phyloP scores from a whole-genome alignment of 2,888 invertebrate species.

The Spodoptera exigua region DNA sequence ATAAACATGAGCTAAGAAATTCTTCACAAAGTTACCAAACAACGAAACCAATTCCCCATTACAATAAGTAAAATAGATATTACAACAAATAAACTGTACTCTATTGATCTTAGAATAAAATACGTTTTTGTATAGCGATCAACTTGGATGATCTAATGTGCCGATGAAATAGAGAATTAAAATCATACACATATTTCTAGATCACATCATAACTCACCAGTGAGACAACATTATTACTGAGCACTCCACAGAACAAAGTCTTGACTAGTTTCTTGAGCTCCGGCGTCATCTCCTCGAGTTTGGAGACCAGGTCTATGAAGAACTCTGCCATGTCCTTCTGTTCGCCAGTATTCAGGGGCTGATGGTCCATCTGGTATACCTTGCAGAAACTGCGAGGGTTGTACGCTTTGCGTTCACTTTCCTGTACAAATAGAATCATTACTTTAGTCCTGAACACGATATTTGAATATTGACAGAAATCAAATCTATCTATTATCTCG shows the following conservation, averaged over 20 bases:
- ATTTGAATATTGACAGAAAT: no score
- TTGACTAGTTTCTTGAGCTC: slow-evolving; percentile 96
- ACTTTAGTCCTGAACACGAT: no score
- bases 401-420: slow-evolving; percentile 98
- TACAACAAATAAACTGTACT: no score
- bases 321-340: slow-evolving; percentile 99
- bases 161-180: neutral
- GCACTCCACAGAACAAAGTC: slow-evolving; percentile 96
- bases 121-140: no score
- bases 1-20: no score
- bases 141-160: no score
- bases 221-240: slow-evolving; percentile 98
- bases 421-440: slow-evolving; percentile 80
- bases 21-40: no score
- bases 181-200: neutral
- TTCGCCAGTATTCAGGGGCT: slow-evolving; percentile 98
- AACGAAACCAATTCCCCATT: no score
- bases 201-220: slow-evolving; percentile 87
- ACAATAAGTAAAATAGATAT: no score
- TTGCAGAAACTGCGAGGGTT: slow-evolving; percentile 98
- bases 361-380: slow-evolving; percentile 99
- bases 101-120: no score
- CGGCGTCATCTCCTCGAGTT: slow-evolving; percentile 98
- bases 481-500: no score
- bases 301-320: slow-evolving; percentile 98